These are phyloP conservation scores for Arrhopalites spinosus DNA, from an alignment of 2,888 invertebrate genomes.

Conservation along the genomic window DNA sequence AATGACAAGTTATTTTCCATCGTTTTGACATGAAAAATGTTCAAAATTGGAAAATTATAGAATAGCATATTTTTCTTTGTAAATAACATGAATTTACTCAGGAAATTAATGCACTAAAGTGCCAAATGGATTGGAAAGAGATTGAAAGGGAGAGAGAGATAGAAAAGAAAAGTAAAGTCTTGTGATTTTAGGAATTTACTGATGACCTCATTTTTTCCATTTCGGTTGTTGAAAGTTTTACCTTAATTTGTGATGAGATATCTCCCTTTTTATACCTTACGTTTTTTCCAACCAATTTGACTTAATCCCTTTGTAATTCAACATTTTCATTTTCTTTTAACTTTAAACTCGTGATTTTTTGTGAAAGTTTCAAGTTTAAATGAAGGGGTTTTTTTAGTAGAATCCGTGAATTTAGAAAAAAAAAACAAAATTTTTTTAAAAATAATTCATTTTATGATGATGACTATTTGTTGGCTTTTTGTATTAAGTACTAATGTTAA, in stretches of 20 bases:
- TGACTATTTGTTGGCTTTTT: too few relatives aligned
- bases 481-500: too few relatives aligned
- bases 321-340: neutral
- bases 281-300: too few relatives aligned
- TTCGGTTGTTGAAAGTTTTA: neutral
- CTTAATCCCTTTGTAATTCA: too few relatives aligned
- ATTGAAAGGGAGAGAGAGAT: neutral
- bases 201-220: conserved; percentile 12
- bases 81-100: conserved; percentile 11
- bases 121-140: neutral
- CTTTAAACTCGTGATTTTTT: neutral
- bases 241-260: neutral
- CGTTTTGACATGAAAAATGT: conserved; percentile 21
- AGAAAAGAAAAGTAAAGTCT: neutral
- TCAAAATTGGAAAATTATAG: conserved; percentile 9
- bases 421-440: neutral
- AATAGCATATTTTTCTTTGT: neutral
- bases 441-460: too few relatives aligned
- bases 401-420: neutral
- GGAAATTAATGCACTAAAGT: conserved; percentile 8
- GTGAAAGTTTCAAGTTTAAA: neutral
- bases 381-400: neutral
- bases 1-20: conserved; percentile 19
- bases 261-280: too few relatives aligned
- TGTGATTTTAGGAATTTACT: neutral